phyloP scores from a whole-genome alignment of 2,797 vertebrate genomes.

The Hippocampus kuda region DNA sequence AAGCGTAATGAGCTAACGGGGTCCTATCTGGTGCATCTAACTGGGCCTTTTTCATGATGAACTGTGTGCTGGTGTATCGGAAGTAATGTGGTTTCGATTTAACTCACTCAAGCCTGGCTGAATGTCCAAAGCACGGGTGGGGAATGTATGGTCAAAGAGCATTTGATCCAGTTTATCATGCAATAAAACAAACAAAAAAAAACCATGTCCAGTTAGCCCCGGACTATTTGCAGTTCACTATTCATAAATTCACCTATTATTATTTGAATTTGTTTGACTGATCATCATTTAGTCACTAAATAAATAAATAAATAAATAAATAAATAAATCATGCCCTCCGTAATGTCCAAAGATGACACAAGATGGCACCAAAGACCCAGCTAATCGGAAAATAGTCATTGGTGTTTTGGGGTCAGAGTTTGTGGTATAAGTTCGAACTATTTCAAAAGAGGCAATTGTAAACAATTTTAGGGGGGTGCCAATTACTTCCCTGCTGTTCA shows the following conservation, averaged over 20 bases:
- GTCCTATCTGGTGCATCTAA: constrained; percentile 7
- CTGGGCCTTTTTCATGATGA: constrained; percentile 10
- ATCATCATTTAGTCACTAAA: no score
- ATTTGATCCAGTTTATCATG: not conserved
- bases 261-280: no score
- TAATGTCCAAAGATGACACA: not conserved
- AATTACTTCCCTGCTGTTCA: not conserved
- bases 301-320: no score
- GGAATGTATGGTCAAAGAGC: not conserved
- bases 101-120: not conserved
- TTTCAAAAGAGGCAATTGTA: no score
- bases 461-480: no score
- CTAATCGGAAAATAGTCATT: not conserved
- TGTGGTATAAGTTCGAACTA: not conserved
- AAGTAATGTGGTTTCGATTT: constrained; percentile 3
- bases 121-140: not conserved
- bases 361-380: not conserved
- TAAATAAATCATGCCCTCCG: no score
- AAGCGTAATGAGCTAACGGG: constrained; percentile 10
- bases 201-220: no score
- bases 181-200: not conserved
- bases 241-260: no score
- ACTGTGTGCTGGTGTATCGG: constrained; percentile 1
- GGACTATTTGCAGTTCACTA: no score
- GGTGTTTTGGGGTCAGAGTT: not conserved